Evolutionary conservation across 64 coral and sea anemone genomes (phyloP).

Genomic region (Hydrozoanthus tunicans): DNA sequence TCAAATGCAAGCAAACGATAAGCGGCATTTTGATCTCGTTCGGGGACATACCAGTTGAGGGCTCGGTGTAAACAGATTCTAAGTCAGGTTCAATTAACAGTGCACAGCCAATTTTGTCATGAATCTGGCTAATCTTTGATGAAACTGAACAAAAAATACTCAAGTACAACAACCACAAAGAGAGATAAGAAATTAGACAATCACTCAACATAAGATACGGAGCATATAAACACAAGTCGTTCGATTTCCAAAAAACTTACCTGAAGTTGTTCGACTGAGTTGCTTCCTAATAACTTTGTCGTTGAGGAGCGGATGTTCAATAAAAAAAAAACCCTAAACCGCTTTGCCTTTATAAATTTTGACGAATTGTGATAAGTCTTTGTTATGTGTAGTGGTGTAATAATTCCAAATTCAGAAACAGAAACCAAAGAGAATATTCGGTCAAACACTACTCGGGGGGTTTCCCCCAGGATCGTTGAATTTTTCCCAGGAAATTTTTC

Average conservation of each 20-base stretch:
- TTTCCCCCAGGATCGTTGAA: slow-evolving; percentile 15
- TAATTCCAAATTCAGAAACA: slow-evolving; percentile 18
- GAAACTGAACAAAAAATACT: too few species aligned
- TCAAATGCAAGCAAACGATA: background rate
- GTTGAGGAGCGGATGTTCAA: too few species aligned
- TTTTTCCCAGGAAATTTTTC: slow-evolving; percentile 11
- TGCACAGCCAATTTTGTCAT: background rate
- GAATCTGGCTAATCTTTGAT: background rate
- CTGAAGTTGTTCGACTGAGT: background rate
- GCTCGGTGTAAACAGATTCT: background rate
- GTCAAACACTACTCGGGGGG: slow-evolving; percentile 7
- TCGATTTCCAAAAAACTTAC: background rate
- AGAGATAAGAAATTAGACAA: too few species aligned
- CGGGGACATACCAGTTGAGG: background rate
- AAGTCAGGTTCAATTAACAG: background rate
- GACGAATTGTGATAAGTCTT: background rate
- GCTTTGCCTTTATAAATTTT: background rate
- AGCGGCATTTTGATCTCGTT: slow-evolving; percentile 1
- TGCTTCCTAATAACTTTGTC: too few species aligned
- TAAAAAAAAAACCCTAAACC: too few species aligned
- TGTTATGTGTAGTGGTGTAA: background rate
- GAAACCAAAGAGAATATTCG: background rate
- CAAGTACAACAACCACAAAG: too few species aligned
- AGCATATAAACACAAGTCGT: background rate
- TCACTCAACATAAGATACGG: background rate